phyloP scores from a whole-genome alignment of 1,140 invertebrate species.

The Asbolus verrucosus region DNA sequence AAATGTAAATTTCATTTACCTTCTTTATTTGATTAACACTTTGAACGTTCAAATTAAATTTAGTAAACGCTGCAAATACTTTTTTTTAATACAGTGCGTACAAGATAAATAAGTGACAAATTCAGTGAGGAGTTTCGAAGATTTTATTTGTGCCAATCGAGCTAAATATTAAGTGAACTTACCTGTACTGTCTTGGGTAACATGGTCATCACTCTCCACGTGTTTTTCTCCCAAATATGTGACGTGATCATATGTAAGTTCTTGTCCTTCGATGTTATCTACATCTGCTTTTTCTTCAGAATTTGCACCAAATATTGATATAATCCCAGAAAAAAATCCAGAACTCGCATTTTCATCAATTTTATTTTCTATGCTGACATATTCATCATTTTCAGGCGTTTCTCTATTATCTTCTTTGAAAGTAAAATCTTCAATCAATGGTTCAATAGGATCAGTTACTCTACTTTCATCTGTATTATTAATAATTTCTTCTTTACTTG shows the following conservation, averaged over 20 bases:
- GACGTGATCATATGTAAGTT: background rate
- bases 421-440: background rate
- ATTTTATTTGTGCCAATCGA: background rate
- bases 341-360: background rate
- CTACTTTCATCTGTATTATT: conserved; percentile 2
- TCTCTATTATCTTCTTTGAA: background rate
- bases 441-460: background rate
- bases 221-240: background rate
- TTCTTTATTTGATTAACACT: background rate
- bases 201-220: background rate
- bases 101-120: no score
- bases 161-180: no score
- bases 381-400: conserved; percentile 4
- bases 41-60: conserved; percentile 12
- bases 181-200: conserved; percentile 5
- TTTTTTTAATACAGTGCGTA: background rate
- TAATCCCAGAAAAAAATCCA: conserved; percentile 27
- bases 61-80: no score
- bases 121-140: no score
- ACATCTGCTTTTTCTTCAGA: background rate
- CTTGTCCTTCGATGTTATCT: background rate
- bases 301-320: conserved; percentile 18
- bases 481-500: conserved; percentile 16
- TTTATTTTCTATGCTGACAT: background rate
- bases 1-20: conserved; percentile 19